Evolutionary conservation across 2,888 invertebrate genomes (phyloP).

Genomic region (Drosophila mimica): DNA sequence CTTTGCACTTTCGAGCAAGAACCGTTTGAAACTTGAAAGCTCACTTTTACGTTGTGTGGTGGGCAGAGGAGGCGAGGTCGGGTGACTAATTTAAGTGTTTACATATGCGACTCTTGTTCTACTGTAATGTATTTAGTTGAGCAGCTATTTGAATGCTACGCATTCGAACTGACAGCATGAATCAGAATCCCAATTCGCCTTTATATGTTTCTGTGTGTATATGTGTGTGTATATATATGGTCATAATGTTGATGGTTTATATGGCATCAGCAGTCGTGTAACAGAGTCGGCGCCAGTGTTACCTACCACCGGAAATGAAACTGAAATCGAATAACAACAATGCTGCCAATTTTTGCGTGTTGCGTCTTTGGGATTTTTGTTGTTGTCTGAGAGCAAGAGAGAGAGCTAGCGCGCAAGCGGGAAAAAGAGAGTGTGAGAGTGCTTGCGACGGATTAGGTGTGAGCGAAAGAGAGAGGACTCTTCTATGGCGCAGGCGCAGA

Average conservation of each 20-base stretch:
- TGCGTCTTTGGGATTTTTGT: conserved; percentile 39
- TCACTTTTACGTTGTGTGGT: conserved; percentile 45
- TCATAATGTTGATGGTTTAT: conserved; percentile 56
- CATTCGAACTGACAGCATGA: conserved; percentile 20
- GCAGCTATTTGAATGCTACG: conserved; percentile 59
- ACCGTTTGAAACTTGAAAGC: conserved; percentile 52
- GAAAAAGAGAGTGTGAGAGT: background rate
- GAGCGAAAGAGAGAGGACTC: conserved; percentile 8
- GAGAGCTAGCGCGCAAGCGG: background rate
- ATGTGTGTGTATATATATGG: conserved; percentile 31
- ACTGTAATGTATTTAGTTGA: conserved; percentile 42
- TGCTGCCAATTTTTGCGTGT: conserved; percentile 47
- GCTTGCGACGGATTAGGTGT: background rate
- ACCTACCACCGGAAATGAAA: conserved; percentile 77
- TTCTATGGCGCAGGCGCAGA: conserved; percentile 69
- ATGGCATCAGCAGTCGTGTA: conserved; percentile 41
- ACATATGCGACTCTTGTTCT: conserved; percentile 21
- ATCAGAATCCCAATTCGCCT: conserved; percentile 40
- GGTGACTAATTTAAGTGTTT: conserved; percentile 36
- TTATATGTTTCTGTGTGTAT: conserved; percentile 1
- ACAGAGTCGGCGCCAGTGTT: conserved; percentile 47
- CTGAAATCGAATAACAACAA: conserved; percentile 61
- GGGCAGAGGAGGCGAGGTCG: background rate
- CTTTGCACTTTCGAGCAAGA: conserved; percentile 25
- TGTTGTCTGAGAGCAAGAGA: conserved; percentile 21